Base-by-base conservation (phyloP, 1,140 invertebrate genomes). In the Tribolium madens region DNA sequence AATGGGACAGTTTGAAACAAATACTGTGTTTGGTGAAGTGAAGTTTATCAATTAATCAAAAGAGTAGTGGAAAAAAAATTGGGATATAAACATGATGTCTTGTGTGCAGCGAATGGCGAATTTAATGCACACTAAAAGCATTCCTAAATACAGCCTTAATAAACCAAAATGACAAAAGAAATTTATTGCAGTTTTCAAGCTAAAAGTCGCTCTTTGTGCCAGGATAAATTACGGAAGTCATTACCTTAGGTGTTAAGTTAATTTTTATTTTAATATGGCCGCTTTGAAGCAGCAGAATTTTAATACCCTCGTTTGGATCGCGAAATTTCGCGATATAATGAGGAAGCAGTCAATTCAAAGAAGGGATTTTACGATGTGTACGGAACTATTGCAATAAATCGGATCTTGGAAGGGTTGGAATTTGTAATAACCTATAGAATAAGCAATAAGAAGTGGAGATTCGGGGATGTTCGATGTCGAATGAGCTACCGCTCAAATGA, bases 351-450 rank as follows among this genome's bases (percentile, higher is more conserved):
- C 9, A 80, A 78, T 78, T 78, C 71, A 71, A 26, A 42, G 50
- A 53, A 46, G 75, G 26, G 69, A 76, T 78, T 80, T 73, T 76
- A 74, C 76, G 73, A 76, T 57, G 68, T 75, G 76, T 72, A 72
- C 76, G 75, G 71, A 78, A 75, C 77, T 80, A 80, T 80, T 78
- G 74, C 74, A 74, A 78, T 80, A 80, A 80, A 80, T 80, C 79
- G 60, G 79, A 76, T 78, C 73, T 78, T 72, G 47, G 79, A 78
- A 78, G 79, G 76, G 70, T 71, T 73, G 79, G 79, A 80, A 80
- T 80, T 80, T 80, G 73, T 80, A 80, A 80, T 80, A 80, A 80
- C 79, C 76, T 42, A 78, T 75, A 76, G 77, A 80, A 80, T 80
- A 80, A 78, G 79, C 79, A 78, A 80, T 80, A 80, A 80, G 76